Evolutionary conservation across 2,113 vertebrate genomes (phyloP).

Genomic region (Helogale parvula): DNA sequence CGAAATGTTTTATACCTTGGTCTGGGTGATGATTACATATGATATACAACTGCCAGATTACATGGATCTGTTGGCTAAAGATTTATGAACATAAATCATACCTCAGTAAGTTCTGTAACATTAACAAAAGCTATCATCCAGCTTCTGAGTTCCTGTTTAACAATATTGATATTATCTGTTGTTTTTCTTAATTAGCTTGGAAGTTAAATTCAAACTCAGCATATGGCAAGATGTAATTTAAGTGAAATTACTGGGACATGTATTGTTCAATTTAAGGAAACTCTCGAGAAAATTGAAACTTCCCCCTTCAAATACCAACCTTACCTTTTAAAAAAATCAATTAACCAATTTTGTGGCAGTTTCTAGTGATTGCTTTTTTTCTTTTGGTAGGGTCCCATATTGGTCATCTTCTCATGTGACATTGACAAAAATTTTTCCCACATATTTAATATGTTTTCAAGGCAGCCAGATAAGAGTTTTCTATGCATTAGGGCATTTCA

Average conservation of each 20-base stretch:
- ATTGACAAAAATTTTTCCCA: not conserved
- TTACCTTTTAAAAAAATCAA: not conserved
- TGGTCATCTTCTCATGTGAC: not conserved
- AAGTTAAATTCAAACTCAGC: slow-evolving; percentile 42
- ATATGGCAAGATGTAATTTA: not conserved
- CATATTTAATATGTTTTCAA: not conserved
- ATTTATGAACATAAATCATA: not conserved
- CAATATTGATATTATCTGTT: not conserved
- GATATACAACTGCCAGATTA: not conserved
- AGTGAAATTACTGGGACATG: not conserved
- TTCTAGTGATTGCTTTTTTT: not conserved
- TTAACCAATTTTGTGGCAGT: not conserved
- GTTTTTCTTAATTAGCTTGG: slow-evolving; percentile 7
- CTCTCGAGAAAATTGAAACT: not conserved
- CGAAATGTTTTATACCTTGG: not conserved
- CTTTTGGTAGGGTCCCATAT: not conserved
- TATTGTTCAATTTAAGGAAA: not conserved
- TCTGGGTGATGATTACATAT: not conserved
- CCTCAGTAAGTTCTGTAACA: not conserved
- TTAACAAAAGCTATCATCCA: not conserved
- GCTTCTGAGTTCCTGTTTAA: slow-evolving; percentile 26
- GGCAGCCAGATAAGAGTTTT: not conserved
- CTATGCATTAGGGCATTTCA: not conserved
- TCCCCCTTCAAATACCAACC: not conserved
- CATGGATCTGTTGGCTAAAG: not conserved